These are phyloP conservation scores for Poecile montanus DNA, from an alignment of 2,797 vertebrate species.

Conservation along the genomic window DNA sequence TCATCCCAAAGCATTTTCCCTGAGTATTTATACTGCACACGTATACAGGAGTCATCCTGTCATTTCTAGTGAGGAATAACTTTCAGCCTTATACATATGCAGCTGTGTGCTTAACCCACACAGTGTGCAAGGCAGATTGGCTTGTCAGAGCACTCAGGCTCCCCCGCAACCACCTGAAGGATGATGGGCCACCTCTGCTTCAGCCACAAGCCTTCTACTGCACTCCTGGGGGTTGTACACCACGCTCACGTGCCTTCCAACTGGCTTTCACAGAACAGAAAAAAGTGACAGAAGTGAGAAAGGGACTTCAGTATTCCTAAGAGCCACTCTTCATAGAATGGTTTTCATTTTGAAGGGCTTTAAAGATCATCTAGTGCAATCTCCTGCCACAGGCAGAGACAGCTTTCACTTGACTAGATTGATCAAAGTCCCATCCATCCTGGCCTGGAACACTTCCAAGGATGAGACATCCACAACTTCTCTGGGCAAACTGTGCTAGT, in stretches of 20 bases:
- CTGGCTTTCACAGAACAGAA: background rate
- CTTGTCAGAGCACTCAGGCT: constrained; percentile 36
- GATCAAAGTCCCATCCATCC: background rate
- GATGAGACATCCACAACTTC: background rate
- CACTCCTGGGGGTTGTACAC: background rate
- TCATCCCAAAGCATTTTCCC: constrained; percentile 39
- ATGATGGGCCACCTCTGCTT: constrained; percentile 19
- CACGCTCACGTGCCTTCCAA: fast-evolving
- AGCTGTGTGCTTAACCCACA: constrained; percentile 42
- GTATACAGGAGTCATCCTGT: background rate
- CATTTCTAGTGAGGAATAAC: constrained; percentile 6
- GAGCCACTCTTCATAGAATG: background rate
- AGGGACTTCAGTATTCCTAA: background rate
- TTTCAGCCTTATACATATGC: constrained; percentile 31
- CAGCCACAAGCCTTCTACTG: background rate
- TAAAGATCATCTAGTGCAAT: background rate
- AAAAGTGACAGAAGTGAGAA: background rate
- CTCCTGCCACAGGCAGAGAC: background rate
- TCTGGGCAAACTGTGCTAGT: background rate
- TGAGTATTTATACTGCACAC: background rate
- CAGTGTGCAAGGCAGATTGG: background rate
- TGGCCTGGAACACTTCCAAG: background rate
- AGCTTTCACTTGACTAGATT: background rate
- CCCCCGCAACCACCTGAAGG: background rate
- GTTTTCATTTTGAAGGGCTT: background rate